Evolutionary conservation across 2,797 vertebrate genomes (phyloP).

Genomic region (Tachyglossus aculeatus): DNA sequence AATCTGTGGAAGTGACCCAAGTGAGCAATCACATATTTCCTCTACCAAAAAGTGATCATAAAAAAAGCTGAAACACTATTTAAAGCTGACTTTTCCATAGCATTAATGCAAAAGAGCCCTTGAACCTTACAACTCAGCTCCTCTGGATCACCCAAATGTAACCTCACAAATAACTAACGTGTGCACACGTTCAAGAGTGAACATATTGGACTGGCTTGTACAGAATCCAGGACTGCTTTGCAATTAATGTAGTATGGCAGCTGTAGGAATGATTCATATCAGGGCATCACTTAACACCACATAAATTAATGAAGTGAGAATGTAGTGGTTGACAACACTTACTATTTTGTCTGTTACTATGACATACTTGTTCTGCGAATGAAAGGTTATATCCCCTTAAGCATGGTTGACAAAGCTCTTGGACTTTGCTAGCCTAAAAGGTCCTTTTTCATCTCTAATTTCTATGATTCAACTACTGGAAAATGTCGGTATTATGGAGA

Average conservation of each 20-base stretch:
- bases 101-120: constrained; percentile 38
- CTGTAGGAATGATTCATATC: constrained; percentile 38
- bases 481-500: constrained; percentile 5
- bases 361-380: constrained; percentile 3
- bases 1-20: constrained; percentile 43
- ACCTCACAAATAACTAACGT: constrained; percentile 54
- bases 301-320: constrained; percentile 40
- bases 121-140: constrained; percentile 42
- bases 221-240: constrained; percentile 33
- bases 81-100: constrained; percentile 46
- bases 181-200: constrained; percentile 23
- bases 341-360: constrained; percentile 8
- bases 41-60: constrained; percentile 46
- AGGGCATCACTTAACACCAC: constrained; percentile 18
- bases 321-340: constrained; percentile 14
- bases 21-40: constrained; percentile 49
- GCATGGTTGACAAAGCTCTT: constrained; percentile 38
- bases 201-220: constrained; percentile 42
- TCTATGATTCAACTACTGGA: constrained; percentile 36
- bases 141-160: constrained; percentile 42
- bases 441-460: constrained; percentile 16
- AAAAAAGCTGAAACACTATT: constrained; percentile 36
- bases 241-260: constrained; percentile 31
- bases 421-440: constrained; percentile 17
- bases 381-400: constrained; percentile 23